A percentile compares a stretch with the other conserved stretches of the same genome.
Conservation (phyloP, 2,797 vertebrate genomes). For the Podargus strigoides region DNA sequence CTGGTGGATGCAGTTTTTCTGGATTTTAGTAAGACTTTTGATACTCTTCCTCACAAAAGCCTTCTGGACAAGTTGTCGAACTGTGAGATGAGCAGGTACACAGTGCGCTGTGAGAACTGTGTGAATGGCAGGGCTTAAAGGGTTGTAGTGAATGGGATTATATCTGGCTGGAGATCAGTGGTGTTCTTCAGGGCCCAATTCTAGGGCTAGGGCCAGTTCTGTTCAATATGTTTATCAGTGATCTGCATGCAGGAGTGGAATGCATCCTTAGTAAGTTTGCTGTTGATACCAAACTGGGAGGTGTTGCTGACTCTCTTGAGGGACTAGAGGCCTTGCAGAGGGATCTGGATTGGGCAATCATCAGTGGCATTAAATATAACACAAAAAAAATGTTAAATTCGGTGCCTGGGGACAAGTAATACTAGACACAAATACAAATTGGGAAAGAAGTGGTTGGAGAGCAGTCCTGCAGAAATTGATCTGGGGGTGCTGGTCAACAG, state of each 20-base stretch:
- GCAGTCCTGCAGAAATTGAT: not conserved
- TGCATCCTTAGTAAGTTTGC: not conserved
- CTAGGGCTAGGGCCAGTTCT: not conserved
- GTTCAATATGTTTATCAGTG: not conserved
- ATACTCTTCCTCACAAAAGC: not conserved
- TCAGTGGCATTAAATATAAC: not conserved
- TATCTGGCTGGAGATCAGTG: not conserved
- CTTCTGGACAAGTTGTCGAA: not conserved
- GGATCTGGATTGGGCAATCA: not conserved
- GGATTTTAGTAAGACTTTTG: not conserved
- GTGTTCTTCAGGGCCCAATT: not conserved
- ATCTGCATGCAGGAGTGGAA: not conserved
- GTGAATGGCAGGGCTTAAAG: not conserved
- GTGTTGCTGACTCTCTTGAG: not conserved
- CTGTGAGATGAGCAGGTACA: not conserved
- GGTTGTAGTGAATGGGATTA: not conserved
- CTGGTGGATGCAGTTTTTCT: not conserved
- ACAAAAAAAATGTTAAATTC: not conserved
- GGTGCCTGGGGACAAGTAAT: not conserved
- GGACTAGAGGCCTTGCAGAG: not conserved
- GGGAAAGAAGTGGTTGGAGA: not conserved
- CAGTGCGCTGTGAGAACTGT: rapidly evolving
- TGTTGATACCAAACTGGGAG: not conserved
- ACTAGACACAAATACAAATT: not conserved
- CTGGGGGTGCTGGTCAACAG: not conserved